A percentile compares a stretch with the other conserved stretches of the same genome.
Conservation (phyloP, 1,140 invertebrate genomes). For the Olivierus martensii region DNA sequence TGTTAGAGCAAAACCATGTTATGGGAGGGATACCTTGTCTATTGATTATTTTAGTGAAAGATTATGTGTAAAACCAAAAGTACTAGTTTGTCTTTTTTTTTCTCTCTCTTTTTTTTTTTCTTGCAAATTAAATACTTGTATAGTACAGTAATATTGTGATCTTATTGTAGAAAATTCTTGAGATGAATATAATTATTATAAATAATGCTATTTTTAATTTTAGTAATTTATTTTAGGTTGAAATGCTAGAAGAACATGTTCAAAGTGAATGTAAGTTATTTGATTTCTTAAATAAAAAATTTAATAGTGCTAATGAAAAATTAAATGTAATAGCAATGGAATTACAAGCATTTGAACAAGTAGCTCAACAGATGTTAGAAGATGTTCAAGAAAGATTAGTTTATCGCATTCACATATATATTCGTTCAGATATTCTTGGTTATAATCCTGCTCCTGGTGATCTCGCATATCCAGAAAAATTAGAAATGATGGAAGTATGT, state of each 20-base stretch:
- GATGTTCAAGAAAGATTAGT: slow-evolving; percentile 95
- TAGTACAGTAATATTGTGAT: too few species aligned
- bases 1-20: too few species aligned
- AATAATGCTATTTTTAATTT: too few species aligned
- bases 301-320: background rate
- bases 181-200: too few species aligned
- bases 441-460: slow-evolving; percentile 85
- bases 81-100: too few species aligned
- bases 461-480: slow-evolving; percentile 91
- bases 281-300: slow-evolving; percentile 11
- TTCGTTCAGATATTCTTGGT: slow-evolving; percentile 76
- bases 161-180: too few species aligned
- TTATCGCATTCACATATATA: slow-evolving; percentile 87
- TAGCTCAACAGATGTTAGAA: slow-evolving; percentile 74
- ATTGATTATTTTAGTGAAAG: too few species aligned
- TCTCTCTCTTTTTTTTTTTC: too few species aligned
- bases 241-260: slow-evolving; percentile 91
- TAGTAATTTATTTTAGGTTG: slow-evolving; percentile 44
- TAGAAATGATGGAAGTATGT: slow-evolving; percentile 85
- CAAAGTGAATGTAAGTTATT: slow-evolving; percentile 57
- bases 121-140: too few species aligned
- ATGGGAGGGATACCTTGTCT: too few species aligned
- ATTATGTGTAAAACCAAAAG: too few species aligned
- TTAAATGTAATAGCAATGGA: slow-evolving; percentile 25
- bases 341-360: slow-evolving; percentile 64